These are phyloP conservation scores for Thalassoma bifasciatum DNA, from an alignment of 2,113 vertebrate genomes.

Conservation along the genomic window DNA sequence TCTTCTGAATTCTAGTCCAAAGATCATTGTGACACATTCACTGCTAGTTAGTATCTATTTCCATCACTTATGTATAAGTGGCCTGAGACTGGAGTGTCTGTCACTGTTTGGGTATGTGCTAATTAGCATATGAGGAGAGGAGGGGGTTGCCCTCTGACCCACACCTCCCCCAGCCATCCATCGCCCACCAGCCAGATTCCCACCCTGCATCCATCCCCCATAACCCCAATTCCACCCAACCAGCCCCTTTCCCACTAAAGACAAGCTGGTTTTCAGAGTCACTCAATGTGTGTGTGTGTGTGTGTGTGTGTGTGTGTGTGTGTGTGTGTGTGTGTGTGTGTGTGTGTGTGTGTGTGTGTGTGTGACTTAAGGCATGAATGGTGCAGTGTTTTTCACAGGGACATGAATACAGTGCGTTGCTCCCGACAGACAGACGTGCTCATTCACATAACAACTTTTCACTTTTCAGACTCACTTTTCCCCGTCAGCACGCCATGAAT, in stretches of 20 bases:
- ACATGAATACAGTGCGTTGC: conserved; percentile 62
- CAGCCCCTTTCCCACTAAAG: conserved; percentile 14
- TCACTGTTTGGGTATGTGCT: conserved; percentile 18
- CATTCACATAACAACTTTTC: conserved; percentile 70
- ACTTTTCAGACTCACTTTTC: conserved; percentile 57
- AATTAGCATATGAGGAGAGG: conserved; percentile 15
- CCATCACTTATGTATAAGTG: background rate
- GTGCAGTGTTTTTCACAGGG: conserved; percentile 69
- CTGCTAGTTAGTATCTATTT: too few relatives aligned
- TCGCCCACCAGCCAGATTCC: conserved; percentile 4
- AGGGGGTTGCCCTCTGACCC: conserved; percentile 32
- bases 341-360: conserved; percentile 10
- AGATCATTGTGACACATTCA: too few relatives aligned
- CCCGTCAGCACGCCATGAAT: conserved; percentile 51
- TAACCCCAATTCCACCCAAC: conserved; percentile 33
- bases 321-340: too few relatives aligned
- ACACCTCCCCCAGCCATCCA: conserved; percentile 44
- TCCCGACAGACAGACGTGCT: conserved; percentile 63
- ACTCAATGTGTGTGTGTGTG: too few relatives aligned
- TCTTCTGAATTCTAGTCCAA: too few relatives aligned
- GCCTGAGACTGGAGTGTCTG: conserved; percentile 3
- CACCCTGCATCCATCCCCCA: conserved; percentile 37
- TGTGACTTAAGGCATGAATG: conserved; percentile 66
- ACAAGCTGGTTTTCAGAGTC: conserved; percentile 59
- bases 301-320: too few relatives aligned